Evolutionary conservation across 2,113 vertebrate species (phyloP).

Genomic region (Barbus barbus): DNA sequence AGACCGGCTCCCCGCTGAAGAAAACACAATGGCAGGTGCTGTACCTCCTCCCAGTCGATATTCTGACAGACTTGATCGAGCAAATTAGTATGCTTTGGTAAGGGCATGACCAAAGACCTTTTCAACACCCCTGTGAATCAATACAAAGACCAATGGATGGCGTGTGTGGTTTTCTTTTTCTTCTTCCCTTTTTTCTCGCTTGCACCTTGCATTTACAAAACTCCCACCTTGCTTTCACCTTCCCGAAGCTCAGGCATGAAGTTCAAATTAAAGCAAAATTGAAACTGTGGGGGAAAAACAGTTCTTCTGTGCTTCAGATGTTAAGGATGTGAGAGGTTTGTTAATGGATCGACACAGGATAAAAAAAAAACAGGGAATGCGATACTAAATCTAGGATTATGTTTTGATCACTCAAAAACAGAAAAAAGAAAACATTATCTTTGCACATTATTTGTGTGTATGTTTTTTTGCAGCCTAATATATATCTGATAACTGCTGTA

Average conservation of each 20-base stretch:
- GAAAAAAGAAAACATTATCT: background rate
- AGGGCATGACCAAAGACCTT: conserved; percentile 97
- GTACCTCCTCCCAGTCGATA: conserved; percentile 96
- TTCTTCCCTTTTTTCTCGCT: conserved; percentile 47
- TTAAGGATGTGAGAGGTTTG: conserved; percentile 40
- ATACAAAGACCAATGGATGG: conserved; percentile 91
- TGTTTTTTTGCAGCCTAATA: background rate
- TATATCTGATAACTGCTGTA: background rate
- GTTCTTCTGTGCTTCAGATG: conserved; percentile 44
- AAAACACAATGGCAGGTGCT: conserved; percentile 91
- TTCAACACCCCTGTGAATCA: conserved; percentile 93
- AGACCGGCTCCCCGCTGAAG: conserved; percentile 93
- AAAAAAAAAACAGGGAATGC: background rate
- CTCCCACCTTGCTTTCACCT: conserved; percentile 35
- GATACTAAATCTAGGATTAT: background rate
- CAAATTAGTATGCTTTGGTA: conserved; percentile 98
- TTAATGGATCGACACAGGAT: conserved; percentile 10
- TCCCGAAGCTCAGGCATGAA: conserved; percentile 24
- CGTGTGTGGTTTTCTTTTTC: conserved; percentile 74
- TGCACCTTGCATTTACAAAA: conserved; percentile 65
- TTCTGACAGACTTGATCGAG: conserved; percentile 98
- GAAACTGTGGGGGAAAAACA: conserved; percentile 50
- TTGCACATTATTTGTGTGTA: background rate
- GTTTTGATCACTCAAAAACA: background rate
- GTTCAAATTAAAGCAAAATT: conserved; percentile 44